Conservation (phyloP, 1,140 invertebrate genomes). For the Metopolophium dirhodum region DNA sequence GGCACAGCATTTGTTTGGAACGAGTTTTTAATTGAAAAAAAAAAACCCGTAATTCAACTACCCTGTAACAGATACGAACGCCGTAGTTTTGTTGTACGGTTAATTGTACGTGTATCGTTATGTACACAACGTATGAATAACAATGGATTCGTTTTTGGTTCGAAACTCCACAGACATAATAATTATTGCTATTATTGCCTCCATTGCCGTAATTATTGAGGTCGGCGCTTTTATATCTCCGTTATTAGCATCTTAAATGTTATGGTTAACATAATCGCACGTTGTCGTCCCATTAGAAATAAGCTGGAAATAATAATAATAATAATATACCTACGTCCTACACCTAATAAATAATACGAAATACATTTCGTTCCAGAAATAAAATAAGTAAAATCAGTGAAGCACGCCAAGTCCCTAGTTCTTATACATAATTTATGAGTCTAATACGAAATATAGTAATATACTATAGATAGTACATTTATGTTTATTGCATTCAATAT, state of each 20-base stretch:
- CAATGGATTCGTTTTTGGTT: neutral
- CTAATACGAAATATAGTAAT: neutral
- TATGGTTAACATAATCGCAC: neutral
- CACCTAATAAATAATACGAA: neutral
- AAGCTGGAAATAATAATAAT: neutral
- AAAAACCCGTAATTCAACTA: neutral
- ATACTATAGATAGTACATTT: slow-evolving; percentile 1
- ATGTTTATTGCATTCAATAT: neutral
- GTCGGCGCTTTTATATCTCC: neutral
- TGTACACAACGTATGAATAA: neutral
- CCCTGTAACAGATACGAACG: neutral
- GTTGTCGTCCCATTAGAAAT: neutral
- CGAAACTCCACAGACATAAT: neutral
- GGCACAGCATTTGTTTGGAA: neutral
- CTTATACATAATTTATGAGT: neutral
- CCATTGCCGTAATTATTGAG: neutral
- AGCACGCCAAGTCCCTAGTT: neutral
- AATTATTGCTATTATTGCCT: neutral
- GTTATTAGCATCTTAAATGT: neutral
- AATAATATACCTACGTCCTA: neutral
- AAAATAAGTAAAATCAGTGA: neutral
- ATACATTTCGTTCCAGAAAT: neutral
- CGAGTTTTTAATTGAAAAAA: neutral
- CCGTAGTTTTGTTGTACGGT: neutral
- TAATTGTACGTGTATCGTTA: neutral